phyloP scores from a whole-genome alignment of 2,113 vertebrate genomes.

The Rhagologus leucostigma region DNA sequence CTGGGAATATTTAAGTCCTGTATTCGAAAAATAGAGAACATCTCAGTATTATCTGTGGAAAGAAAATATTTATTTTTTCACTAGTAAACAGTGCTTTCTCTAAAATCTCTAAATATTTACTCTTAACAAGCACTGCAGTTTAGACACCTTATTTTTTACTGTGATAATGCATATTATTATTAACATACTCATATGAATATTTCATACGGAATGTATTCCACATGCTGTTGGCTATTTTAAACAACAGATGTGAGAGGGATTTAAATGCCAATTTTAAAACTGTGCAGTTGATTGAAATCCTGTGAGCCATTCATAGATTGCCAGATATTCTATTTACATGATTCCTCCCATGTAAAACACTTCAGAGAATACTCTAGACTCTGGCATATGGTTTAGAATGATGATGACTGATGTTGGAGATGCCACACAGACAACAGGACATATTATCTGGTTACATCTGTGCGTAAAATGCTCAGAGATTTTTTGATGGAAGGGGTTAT shows the following conservation, averaged over 20 bases:
- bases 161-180: neutral
- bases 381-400: slow-evolving; percentile 37
- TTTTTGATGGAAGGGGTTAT: slow-evolving; percentile 37
- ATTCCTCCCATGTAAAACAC: slow-evolving; percentile 43
- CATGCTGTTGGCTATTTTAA: slow-evolving; percentile 23
- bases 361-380: slow-evolving; percentile 51
- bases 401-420: slow-evolving; percentile 31
- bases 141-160: neutral
- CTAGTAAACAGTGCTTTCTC: neutral
- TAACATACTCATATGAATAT: slow-evolving; percentile 24
- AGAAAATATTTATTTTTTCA: neutral
- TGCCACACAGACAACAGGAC: slow-evolving; percentile 58
- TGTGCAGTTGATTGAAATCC: slow-evolving; percentile 48
- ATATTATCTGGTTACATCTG: slow-evolving; percentile 45
- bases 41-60: neutral
- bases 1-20: neutral
- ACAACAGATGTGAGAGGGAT: slow-evolving; percentile 53
- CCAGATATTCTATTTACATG: slow-evolving; percentile 55
- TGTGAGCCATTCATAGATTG: slow-evolving; percentile 54
- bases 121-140: neutral
- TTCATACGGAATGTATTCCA: slow-evolving; percentile 9
- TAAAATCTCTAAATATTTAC: neutral
- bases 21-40: neutral
- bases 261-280: slow-evolving; percentile 56
- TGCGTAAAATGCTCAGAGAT: slow-evolving; percentile 22